Evolutionary conservation across 1,140 invertebrate species (phyloP), one percentile per base, ranked within the genome.

Genomic region (Trypoxylus dichotomus): DNA sequence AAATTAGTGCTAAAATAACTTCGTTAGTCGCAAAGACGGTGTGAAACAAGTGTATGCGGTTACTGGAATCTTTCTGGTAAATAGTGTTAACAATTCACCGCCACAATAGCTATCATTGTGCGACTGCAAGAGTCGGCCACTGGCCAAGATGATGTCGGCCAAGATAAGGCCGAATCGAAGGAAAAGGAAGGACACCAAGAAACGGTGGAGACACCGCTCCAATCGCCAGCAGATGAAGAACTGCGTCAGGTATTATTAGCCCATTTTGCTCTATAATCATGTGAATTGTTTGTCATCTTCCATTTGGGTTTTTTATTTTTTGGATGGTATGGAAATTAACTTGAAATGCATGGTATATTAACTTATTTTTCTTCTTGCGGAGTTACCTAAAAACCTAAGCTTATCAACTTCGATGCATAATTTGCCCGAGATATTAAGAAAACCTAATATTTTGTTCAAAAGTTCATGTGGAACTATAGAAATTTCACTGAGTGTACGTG

Each of bases 171-270:
- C 60, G 83, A 83, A 79, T 80, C 76, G 77, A 84, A 84, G 80
- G 83, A 85, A 80, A 86, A 85, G 79, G 84, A 85, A 76, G 84
- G 84, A n/a, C 83, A 84, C 42, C 83, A 85, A 81, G 85, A 85
- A 74, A 85, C 83, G 8, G 84, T 86, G 58, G 80, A 85, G 74
- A 86, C 84, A 8, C 84, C 85, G 68, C 77, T 85, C 63, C 83
- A 83, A 24, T 85, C 84, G 0, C 84, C 84, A 3, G 81, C 82
- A 24, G 83, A 84, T 71, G 84, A 84, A 27, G 68, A 21, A 15
- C 37, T 72, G 1, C 76, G 71, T 19, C 60, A 68, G 60, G 60
- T 68, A 68, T 37, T 7, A 8, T 37, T 5, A 7, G 32, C 10
- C 10, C 0, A 5, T 7, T 37, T 7, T 37, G 3, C 2, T 37